These are phyloP conservation scores for Tamandua tetradactyla DNA, from an alignment of 2,797 vertebrate genomes.

Conservation along the genomic window DNA sequence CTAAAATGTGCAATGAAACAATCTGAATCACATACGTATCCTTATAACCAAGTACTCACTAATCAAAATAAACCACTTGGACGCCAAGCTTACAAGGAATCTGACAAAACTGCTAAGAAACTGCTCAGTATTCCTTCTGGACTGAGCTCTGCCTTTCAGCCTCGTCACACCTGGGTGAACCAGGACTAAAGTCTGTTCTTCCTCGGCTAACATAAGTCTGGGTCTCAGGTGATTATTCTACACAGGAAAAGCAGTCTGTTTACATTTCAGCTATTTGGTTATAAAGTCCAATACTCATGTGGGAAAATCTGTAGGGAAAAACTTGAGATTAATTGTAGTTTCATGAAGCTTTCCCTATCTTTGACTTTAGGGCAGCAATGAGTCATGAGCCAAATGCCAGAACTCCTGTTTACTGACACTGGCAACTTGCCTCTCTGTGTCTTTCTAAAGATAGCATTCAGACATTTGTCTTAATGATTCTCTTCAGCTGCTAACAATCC, in stretches of 20 bases:
- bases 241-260: not conserved
- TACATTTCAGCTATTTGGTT: not conserved
- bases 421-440: not conserved
- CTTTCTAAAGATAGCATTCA: not conserved
- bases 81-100: not conserved
- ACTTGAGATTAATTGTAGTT: not conserved
- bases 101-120: not conserved
- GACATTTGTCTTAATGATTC: not conserved
- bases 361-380: not conserved
- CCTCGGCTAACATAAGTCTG: not conserved
- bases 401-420: not conserved
- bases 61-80: not conserved
- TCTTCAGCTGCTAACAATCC: not conserved
- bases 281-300: not conserved
- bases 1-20: not conserved
- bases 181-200: not conserved
- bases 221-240: not conserved
- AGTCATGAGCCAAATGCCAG: not conserved
- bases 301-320: conserved; percentile 11
- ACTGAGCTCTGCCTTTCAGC: not conserved
- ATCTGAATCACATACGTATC: not conserved
- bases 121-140: not conserved
- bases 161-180: not conserved
- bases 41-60: not conserved
- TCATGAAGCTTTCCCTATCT: not conserved